Base-by-base conservation (phyloP, 2,888 invertebrate species). In the Athetis lepigone region DNA sequence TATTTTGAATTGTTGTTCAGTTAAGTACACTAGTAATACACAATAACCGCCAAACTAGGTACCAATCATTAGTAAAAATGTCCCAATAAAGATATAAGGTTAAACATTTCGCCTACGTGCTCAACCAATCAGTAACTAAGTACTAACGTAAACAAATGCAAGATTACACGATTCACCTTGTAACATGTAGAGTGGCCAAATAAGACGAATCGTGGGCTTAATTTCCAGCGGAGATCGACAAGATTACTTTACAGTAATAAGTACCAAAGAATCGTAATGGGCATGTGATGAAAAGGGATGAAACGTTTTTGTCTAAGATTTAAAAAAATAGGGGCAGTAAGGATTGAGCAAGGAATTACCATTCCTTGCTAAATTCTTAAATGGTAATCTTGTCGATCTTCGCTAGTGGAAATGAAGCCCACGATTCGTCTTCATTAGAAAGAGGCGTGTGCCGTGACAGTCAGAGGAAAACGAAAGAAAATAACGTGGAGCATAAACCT, bases 161-260 rank as follows among this genome's bases (percentile, higher is more conserved):
- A 63, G 61, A 60, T 47, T 54, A 51, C 65, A 60, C 49, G 29
- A 51, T 16, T 59, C 47, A 63, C 76, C 67, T 73, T 67, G 70
- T 62, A 73, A 52, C 42, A 58, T 63, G 51, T 66, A 62, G 72
- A 65, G 70, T 78, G 68, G 39, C 78, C 79, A 78, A 70, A 79
- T 78, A 76, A 16, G 78, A 50, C 37, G 40, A 52, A 43, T 47
- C 67, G 79, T 73, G 73, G 70, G 79, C 25, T 67, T n/a, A 49
- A 49, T 46, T 51, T 56, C 50, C n/a, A 64, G 49, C 27, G 25
- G 29, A 46, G 57, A 50, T 46, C 45, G 25, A 62, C 21, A 51
- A 37, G 25, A 70, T n/a, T 37, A 18, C 9, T 4, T 5, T 21
- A 16, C 21, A 36, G 11, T 43, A 29, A 29, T 29, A 25, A 3